Evolutionary conservation across 1,140 invertebrate genomes (phyloP).

Genomic region (Heliconius nattereri): DNA sequence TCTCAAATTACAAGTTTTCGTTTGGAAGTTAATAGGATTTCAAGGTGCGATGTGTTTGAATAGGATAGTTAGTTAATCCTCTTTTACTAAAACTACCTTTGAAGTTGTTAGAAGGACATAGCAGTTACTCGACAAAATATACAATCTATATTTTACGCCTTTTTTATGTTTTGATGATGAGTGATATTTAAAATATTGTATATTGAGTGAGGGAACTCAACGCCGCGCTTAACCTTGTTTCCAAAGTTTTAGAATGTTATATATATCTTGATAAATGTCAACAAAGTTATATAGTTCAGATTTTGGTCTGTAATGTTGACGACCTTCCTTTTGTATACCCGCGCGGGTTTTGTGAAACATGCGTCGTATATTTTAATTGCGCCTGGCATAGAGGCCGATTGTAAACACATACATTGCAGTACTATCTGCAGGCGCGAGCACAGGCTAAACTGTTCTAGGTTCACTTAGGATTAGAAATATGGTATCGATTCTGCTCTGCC

Average conservation of each 20-base stretch:
- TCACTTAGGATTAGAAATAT: background rate
- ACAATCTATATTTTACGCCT: too few species aligned
- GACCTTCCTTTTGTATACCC: background rate
- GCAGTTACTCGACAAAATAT: background rate
- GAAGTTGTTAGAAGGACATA: background rate
- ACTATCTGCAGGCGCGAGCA: background rate
- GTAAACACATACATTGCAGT: constrained; percentile 15
- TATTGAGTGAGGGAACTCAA: too few species aligned
- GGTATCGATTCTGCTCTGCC: background rate
- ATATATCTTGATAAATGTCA: background rate
- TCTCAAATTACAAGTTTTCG: background rate
- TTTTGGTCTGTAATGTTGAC: background rate
- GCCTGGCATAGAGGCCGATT: constrained; percentile 10
- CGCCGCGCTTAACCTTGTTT: too few species aligned
- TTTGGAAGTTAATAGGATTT: constrained; percentile 10
- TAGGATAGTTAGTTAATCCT: constrained; percentile 11
- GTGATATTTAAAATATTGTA: too few species aligned
- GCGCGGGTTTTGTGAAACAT: background rate
- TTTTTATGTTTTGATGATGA: too few species aligned
- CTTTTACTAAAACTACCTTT: background rate
- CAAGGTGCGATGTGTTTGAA: constrained; percentile 16
- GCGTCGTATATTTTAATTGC: constrained; percentile 19
- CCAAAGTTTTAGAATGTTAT: too few species aligned
- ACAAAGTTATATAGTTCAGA: background rate
- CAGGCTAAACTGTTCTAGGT: background rate